Percentiles rank a stretch among this genome's conserved stretches.
phyloP scores from a whole-genome alignment of 1,140 invertebrate species.

The Panonychus citri region DNA sequence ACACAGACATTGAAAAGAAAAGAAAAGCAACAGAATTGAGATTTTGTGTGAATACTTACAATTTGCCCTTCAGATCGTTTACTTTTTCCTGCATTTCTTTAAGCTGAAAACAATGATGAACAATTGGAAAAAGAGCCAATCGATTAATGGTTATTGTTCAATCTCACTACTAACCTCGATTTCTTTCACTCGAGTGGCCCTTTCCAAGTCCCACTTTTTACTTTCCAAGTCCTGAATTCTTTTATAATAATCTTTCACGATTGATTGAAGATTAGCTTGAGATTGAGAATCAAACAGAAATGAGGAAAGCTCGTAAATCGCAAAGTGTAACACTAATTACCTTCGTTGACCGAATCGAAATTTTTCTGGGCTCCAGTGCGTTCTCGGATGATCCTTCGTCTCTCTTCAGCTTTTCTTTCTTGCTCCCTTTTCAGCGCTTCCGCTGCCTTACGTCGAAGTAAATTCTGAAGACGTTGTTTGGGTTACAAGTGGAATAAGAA shows the following conservation, averaged over 20 bases:
- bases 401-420: constrained; percentile 89
- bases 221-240: constrained; percentile 72
- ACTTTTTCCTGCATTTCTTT: background rate
- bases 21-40: background rate
- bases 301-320: too few relatives aligned
- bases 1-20: constrained; percentile 18
- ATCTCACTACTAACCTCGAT: constrained; percentile 50
- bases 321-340: constrained; percentile 21
- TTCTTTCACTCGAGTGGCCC: constrained; percentile 75
- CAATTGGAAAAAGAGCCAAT: background rate
- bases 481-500: too few relatives aligned
- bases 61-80: background rate
- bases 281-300: too few relatives aligned
- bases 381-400: constrained; percentile 87
- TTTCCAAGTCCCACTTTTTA: constrained; percentile 97
- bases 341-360: constrained; percentile 71
- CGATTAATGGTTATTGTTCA: too few relatives aligned
- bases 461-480: constrained; percentile 30
- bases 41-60: background rate
- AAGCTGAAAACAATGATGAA: background rate
- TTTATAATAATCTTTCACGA: constrained; percentile 82
- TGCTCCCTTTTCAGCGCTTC: constrained; percentile 99
- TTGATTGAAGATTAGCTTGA: constrained; percentile 77
- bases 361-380: constrained; percentile 72
- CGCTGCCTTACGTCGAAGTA: constrained; percentile 98